Conservation (phyloP, 2,797 vertebrate species). For the Catharus ustulatus region DNA sequence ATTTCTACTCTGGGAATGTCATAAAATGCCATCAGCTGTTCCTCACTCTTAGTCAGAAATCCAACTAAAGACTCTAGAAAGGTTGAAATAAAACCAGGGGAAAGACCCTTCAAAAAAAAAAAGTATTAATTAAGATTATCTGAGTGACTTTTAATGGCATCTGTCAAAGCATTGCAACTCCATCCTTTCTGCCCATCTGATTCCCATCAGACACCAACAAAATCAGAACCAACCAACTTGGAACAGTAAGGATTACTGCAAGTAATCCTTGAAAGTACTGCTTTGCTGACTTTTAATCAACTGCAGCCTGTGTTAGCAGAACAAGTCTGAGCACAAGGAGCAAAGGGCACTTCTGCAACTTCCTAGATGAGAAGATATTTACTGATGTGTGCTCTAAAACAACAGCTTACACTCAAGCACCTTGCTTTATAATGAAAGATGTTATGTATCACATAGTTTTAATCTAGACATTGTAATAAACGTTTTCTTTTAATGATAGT, state of each 20-base stretch:
- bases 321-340: background rate
- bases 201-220: background rate
- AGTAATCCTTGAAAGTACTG: background rate
- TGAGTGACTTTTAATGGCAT: background rate
- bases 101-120: accelerated
- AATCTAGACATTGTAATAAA: background rate
- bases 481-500: background rate
- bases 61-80: background rate
- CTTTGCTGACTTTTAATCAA: background rate
- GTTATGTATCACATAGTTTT: accelerated
- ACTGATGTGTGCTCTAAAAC: background rate
- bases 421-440: background rate
- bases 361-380: background rate
- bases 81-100: background rate
- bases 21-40: background rate
- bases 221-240: background rate
- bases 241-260: background rate
- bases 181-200: background rate
- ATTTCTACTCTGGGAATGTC: background rate
- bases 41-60: background rate
- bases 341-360: background rate
- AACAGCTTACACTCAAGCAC: background rate
- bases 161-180: background rate
- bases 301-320: accelerated
- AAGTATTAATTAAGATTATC: background rate